Evolutionary conservation across 1,140 invertebrate genomes (phyloP), one percentile per base, ranked within the genome.

Genomic region (Lineus longissimus): DNA sequence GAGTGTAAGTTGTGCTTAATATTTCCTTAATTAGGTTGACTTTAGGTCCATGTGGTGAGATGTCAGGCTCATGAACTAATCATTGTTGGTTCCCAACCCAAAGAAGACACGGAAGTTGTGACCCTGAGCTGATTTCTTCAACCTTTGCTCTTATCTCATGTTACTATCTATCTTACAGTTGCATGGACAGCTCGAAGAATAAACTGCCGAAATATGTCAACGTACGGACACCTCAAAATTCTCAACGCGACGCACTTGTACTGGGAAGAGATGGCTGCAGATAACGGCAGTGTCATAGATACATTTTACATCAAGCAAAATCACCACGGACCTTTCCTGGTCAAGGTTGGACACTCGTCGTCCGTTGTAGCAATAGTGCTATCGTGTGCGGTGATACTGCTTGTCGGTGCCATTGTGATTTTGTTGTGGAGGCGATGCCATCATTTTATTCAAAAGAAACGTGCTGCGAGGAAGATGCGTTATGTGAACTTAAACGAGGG

Each of bases 251-350:
- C 47, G 6, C 47, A 51, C 47, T 51, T 51, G n/a, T 27, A 27
- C n/a, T 51, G 47, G 47, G 19, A 51, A n/a, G 47, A 51, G 47
- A 51, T 51, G n/a, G n/a, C 4, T 27, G 47, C 47, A 19, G 47
- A 7, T 6, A 27, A 51, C 4, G 19, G 25, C 47, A 51, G 9
- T 6, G n/a, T 19, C n/a, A 7, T 51, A 9, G 47, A 51, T 27
- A 27, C 6, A n/a, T 51, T 51, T 27, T 51, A 27, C 19, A 4
- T 51, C 9, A n/a, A 7, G 6, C 47, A 51, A n/a, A 4, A 51
- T 51, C 25, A 51, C 47, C 47, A 51, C n/a, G 47, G 47, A 51
- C 47, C 47, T 6, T 51, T 51, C 47, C 9, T 23, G 9, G 25
- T 51, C 25, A 19, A 19, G n/a, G 19, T 19, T 27, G 47, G 47